These are phyloP conservation scores for Portevinia maculata DNA, from an alignment of 2,888 invertebrate genomes.

Conservation along the genomic window DNA sequence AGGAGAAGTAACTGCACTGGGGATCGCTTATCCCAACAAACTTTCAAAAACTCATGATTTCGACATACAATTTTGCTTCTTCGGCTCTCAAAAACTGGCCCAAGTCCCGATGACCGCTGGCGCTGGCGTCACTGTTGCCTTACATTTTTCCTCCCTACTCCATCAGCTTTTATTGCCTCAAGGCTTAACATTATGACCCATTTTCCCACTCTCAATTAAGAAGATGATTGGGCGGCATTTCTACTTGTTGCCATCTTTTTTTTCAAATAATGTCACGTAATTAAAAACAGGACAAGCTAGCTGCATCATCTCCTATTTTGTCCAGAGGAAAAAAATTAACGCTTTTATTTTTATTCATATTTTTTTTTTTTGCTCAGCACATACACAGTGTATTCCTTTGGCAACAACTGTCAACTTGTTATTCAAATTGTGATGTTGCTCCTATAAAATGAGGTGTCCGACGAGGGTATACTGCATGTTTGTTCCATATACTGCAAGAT, in stretches of 20 bases:
- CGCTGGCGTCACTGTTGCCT: background rate
- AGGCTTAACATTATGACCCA: slow-evolving; percentile 15
- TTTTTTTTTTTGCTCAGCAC: slow-evolving; percentile 8
- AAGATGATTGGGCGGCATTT: slow-evolving; percentile 29
- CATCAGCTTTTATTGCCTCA: background rate
- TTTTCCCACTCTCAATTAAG: slow-evolving; percentile 34
- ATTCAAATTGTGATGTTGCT: slow-evolving; percentile 56
- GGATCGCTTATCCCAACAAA: too few species aligned
- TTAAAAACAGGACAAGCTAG: slow-evolving; percentile 40
- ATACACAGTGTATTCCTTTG: background rate
- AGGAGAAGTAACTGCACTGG: too few species aligned
- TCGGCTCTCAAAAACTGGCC: too few species aligned
- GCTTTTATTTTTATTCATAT: slow-evolving; percentile 2
- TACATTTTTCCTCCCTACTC: background rate
- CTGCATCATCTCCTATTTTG: slow-evolving; percentile 15
- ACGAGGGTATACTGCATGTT: slow-evolving; percentile 1
- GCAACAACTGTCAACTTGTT: slow-evolving; percentile 52
- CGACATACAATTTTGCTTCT: too few species aligned
- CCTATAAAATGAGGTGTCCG: slow-evolving; percentile 28
- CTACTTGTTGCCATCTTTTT: background rate
- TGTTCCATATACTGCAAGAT: slow-evolving; percentile 49
- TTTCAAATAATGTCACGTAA: slow-evolving; percentile 54
- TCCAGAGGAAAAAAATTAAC: slow-evolving; percentile 2
- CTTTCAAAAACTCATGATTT: too few species aligned
- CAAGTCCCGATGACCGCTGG: too few species aligned